Evolutionary conservation across 2,888 invertebrate genomes (phyloP).

Genomic region (Cheilosia variabilis): DNA sequence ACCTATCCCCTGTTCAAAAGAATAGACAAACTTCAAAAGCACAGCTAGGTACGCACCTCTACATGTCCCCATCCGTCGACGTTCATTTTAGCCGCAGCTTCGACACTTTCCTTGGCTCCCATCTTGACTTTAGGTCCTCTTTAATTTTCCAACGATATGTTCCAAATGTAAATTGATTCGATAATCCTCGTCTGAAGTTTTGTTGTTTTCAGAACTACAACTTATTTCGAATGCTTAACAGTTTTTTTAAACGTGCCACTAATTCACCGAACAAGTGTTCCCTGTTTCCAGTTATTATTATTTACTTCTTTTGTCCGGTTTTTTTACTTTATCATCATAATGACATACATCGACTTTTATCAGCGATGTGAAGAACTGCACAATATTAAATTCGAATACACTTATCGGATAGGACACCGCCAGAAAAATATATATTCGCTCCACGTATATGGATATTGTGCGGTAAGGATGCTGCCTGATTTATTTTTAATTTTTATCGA

Average conservation of each 20-base stretch:
- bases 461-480: constrained; percentile 60
- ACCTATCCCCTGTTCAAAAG: background rate
- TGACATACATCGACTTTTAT: background rate
- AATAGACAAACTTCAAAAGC: background rate
- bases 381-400: constrained; percentile 15
- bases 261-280: constrained; percentile 42
- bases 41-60: constrained; percentile 86
- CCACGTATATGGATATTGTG: constrained; percentile 39
- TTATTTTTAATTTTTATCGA: constrained; percentile 66
- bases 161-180: constrained; percentile 33
- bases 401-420: constrained; percentile 26
- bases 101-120: constrained; percentile 93
- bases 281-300: constrained; percentile 21
- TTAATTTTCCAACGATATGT: constrained; percentile 68
- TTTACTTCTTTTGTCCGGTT: constrained; percentile 10
- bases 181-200: constrained; percentile 29
- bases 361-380: background rate
- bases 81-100: constrained; percentile 90
- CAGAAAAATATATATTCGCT: constrained; percentile 43
- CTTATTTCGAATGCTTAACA: background rate
- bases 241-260: background rate
- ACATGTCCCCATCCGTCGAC: constrained; percentile 92
- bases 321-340: constrained; percentile 28
- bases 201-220: background rate
- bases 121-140: constrained; percentile 84